Evolutionary conservation across 2,113 vertebrate species (phyloP).

Genomic region (Sceloporus tristichus): DNA sequence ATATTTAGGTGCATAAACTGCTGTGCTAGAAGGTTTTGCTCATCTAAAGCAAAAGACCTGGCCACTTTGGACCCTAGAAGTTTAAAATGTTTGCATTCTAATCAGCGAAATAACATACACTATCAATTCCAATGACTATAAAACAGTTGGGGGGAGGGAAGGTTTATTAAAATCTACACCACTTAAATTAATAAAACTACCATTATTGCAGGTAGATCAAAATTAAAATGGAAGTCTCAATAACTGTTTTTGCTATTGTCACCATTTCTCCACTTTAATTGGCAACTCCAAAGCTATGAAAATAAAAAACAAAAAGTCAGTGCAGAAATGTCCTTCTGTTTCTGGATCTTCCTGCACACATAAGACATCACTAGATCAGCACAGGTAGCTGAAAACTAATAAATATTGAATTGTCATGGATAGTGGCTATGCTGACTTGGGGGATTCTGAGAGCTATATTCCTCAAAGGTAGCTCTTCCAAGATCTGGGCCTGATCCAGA

Average conservation of each 20-base stretch:
- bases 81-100: conserved; percentile 35
- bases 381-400: not conserved
- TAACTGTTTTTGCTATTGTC: conserved; percentile 23
- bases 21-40: conserved; percentile 8
- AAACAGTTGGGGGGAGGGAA: conserved; percentile 37
- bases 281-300: not conserved
- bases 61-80: conserved; percentile 9
- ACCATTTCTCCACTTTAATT: not conserved
- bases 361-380: not conserved
- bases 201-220: conserved; percentile 41
- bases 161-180: conserved; percentile 39
- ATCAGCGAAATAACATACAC: conserved; percentile 22
- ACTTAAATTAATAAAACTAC: conserved; percentile 34
- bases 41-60: conserved; percentile 6
- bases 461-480: too few species aligned
- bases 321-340: rapidly evolving
- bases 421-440: not conserved
- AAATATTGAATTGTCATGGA: not conserved
- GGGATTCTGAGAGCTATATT: too few species aligned
- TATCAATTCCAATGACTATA: conserved; percentile 37
- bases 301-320: too few species aligned
- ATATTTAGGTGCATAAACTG: not conserved
- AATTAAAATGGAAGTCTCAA: conserved; percentile 32
- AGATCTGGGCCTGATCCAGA: not conserved
- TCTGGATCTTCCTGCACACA: not conserved